Percentiles rank a stretch among this genome's conserved stretches.
These are phyloP conservation scores for Drosophila tanythrix DNA, from an alignment of 2,888 invertebrate genomes.

Conservation along the genomic window DNA sequence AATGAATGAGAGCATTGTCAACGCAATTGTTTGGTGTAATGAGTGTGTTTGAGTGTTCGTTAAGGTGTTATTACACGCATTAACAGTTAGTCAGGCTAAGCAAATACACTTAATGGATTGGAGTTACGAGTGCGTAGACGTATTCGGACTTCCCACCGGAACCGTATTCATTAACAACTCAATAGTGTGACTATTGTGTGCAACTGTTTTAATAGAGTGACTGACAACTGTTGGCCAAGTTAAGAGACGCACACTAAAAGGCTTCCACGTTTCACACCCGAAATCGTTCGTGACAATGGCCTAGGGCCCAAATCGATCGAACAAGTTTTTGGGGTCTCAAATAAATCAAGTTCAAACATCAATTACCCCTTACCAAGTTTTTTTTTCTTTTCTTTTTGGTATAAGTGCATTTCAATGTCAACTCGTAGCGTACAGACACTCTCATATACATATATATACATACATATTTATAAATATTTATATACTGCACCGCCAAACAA, in stretches of 20 bases:
- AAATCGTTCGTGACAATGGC: constrained; percentile 27
- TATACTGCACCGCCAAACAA: constrained; percentile 31
- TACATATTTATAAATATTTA: constrained; percentile 6
- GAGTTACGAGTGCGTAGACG: constrained; percentile 8
- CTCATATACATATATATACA: background rate
- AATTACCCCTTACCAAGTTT: constrained; percentile 53
- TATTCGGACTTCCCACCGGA: constrained; percentile 26
- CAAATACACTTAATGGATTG: constrained; percentile 56
- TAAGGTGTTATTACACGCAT: constrained; percentile 32
- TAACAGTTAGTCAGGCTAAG: constrained; percentile 21
- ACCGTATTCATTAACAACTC: constrained; percentile 15
- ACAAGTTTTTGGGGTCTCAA: constrained; percentile 15
- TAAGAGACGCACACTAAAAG: constrained; percentile 27
- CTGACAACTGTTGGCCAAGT: background rate
- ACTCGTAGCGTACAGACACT: constrained; percentile 2
- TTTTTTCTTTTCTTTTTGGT: constrained; percentile 24
- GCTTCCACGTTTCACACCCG: constrained; percentile 25
- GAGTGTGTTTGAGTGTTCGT: constrained; percentile 36
- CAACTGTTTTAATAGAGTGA: background rate
- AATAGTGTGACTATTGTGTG: constrained; percentile 8
- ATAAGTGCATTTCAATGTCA: constrained; percentile 73
- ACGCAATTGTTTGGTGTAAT: constrained; percentile 6
- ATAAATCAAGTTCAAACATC: constrained; percentile 67
- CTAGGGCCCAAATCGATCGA: constrained; percentile 37
- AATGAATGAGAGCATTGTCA: constrained; percentile 54